A percentile compares a stretch with the other conserved stretches of the same genome.
These are phyloP conservation scores for Pangasius larnaudii DNA, from an alignment of 2,797 vertebrate genomes.

Conservation along the genomic window DNA sequence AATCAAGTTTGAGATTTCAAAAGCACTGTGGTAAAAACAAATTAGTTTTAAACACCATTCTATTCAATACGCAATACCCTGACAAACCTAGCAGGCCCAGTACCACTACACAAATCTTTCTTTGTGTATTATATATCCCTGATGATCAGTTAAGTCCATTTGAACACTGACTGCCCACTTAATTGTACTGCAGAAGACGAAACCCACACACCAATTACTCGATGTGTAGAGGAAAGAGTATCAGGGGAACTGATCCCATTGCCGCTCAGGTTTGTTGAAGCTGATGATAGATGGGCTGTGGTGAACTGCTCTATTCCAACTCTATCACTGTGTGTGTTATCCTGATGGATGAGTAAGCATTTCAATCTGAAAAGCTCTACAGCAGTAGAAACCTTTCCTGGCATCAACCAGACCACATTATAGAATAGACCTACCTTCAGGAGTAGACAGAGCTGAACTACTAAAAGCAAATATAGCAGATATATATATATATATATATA, in stretches of 20 bases:
- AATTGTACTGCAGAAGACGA: constrained; percentile 39
- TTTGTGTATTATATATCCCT: constrained; percentile 23
- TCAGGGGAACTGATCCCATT: constrained; percentile 24
- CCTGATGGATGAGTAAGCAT: constrained; percentile 41
- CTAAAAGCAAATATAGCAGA: background rate
- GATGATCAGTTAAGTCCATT: constrained; percentile 34
- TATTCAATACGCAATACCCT: background rate
- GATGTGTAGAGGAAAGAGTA: constrained; percentile 35
- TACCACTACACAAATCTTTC: constrained; percentile 6
- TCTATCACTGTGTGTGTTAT: constrained; percentile 33
- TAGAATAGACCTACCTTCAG: background rate
- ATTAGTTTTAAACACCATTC: background rate
- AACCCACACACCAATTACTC: constrained; percentile 49
- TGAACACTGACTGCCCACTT: constrained; percentile 14
- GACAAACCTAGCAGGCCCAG: background rate
- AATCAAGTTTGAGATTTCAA: background rate
- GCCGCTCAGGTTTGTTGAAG: constrained; percentile 32
- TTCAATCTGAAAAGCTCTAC: constrained; percentile 36
- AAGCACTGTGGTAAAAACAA: background rate
- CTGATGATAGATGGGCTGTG: constrained; percentile 36
- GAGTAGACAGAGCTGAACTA: background rate
- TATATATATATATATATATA: background rate
- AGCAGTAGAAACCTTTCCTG: constrained; percentile 4
- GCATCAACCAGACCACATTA: background rate
- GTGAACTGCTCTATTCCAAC: constrained; percentile 29